Evolutionary conservation across 92 coral and sea anemone species (phyloP).

Genomic region (Heteractis magnifica): DNA sequence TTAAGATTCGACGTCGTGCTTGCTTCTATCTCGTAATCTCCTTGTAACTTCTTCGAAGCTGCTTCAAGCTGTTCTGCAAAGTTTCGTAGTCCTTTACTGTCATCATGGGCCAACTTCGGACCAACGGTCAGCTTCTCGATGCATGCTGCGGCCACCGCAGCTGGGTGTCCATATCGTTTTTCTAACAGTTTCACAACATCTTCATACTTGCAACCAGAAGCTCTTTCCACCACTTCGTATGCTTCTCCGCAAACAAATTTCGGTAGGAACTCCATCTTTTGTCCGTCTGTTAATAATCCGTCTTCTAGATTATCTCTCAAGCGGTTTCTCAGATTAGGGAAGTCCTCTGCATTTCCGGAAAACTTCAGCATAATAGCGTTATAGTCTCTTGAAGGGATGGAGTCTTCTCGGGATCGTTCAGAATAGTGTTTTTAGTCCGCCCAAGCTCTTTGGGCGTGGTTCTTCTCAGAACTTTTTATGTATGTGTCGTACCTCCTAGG

Average conservation of each 20-base stretch:
- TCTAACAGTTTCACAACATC: conserved; percentile 35
- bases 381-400: neutral
- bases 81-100: conserved; percentile 43
- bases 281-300: conserved; percentile 39
- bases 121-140: conserved; percentile 49
- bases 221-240: conserved; percentile 49
- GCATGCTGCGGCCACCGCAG: conserved; percentile 61
- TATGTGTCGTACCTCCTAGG: neutral
- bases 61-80: conserved; percentile 59
- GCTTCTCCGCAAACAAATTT: conserved; percentile 58
- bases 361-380: conserved; percentile 36
- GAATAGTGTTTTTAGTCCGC: neutral
- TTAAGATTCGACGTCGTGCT: conserved; percentile 54
- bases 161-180: conserved; percentile 58
- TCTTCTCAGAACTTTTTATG: neutral
- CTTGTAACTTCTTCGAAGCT: conserved; percentile 34
- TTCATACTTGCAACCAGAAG: conserved; percentile 53
- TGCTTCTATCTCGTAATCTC: conserved; percentile 51
- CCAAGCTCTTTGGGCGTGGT: neutral
- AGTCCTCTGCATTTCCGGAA: conserved; percentile 38
- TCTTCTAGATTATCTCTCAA: conserved; percentile 48
- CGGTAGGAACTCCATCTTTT: conserved; percentile 47
- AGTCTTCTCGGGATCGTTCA: neutral
- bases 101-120: conserved; percentile 34
- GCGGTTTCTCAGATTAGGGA: conserved; percentile 40